Percentiles rank a stretch among this genome's conserved stretches.
Evolutionary conservation across 2,113 vertebrate species (phyloP).

Genomic region (Notiomystis cincta): DNA sequence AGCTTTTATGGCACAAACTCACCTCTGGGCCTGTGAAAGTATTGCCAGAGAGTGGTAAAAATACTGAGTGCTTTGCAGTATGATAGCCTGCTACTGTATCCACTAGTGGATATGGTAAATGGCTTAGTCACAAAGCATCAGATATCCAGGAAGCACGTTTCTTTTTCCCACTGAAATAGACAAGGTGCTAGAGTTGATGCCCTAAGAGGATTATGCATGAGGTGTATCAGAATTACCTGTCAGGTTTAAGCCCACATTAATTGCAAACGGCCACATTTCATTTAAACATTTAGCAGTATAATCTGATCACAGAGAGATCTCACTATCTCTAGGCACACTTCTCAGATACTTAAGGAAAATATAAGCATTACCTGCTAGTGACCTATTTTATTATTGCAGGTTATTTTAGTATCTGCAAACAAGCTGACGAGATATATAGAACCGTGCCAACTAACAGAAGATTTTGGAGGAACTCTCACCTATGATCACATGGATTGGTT

Average conservation of each 20-base stretch:
- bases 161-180: neutral
- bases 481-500: constrained; percentile 99
- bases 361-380: neutral
- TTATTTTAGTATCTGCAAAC: constrained; percentile 98
- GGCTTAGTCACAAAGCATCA: neutral
- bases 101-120: neutral
- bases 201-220: neutral
- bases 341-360: neutral
- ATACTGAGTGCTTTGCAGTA: neutral
- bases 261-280: neutral
- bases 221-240: neutral
- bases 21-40: neutral
- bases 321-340: neutral
- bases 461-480: constrained; percentile 93
- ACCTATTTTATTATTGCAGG: constrained; percentile 70
- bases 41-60: neutral
- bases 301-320: neutral
- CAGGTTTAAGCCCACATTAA: neutral
- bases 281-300: neutral
- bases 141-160: neutral
- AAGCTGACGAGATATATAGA: constrained; percentile 97
- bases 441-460: constrained; percentile 93
- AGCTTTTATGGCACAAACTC: neutral
- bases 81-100: neutral
- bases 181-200: neutral